Base-by-base conservation (phyloP, 2,797 vertebrate genomes). In the Hapalemur alaotrensis region DNA sequence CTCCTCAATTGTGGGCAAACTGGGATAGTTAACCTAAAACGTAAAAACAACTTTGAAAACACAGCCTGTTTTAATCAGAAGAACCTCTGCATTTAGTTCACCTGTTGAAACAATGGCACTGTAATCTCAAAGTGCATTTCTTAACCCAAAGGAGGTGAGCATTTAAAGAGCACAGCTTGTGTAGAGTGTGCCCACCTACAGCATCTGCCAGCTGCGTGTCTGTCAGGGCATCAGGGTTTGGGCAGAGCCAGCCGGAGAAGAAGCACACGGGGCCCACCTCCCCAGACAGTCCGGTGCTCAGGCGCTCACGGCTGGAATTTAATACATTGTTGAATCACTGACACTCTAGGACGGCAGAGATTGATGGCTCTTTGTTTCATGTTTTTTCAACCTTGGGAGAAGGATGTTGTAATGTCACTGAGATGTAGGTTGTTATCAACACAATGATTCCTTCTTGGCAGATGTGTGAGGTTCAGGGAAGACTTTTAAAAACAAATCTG, bases 361-460 rank as follows among this genome's bases (percentile, higher is more conserved):
- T 59, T 72, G 35, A 38, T 25, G 70, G 63, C 22, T 65, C 5
- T 73, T 72, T 57, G 89, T 41, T 94, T 81, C 14, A 0, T 38
- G 50, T 63, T 82, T 95, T 95, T 75, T 78, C 50, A 73, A 38
- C 82, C 67, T 89, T 89, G 92, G 75, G 54, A 93, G 93, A 92
- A 94, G 69, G 73, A 79, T 52, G 7, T 57, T 32, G 30, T 52
- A 59, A 70, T 63, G 80, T 67, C 43, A 57, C 41, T 54, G 65
- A 84, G 50, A 67, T 59, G 54, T 65, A 63, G 10, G 43, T 61
- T 86, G 28, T 46, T 97, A 70, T 69, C 73, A 57, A 22, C 30
- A 35, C 76, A 93, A 75, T 59, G 52, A 43, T 82, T 69, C 35
- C 73, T 79, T 80, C 59, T 89, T 32, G 41, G 82, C 46, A 11